Evolutionary conservation across 1,140 invertebrate species (phyloP).

Genomic region (Ptiloglossa arizonensis): DNA sequence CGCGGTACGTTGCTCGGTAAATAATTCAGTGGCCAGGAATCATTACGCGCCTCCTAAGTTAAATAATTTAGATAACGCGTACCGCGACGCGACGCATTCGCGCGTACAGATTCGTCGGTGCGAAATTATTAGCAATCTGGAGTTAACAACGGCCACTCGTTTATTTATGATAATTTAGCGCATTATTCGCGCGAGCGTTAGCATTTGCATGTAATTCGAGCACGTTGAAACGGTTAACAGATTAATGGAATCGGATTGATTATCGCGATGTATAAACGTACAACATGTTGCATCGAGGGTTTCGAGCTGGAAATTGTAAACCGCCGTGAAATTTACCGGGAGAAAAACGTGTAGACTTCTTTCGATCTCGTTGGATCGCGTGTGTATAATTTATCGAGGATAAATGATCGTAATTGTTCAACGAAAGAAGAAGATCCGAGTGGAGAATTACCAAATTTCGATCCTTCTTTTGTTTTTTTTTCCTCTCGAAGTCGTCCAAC

Average conservation of each 20-base stretch:
- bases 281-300: neutral
- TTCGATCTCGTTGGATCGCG: too few species aligned
- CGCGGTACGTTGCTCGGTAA: too few species aligned
- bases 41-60: neutral
- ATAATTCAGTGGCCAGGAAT: too few species aligned
- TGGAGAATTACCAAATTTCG: slow-evolving; percentile 24
- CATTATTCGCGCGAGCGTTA: slow-evolving; percentile 29
- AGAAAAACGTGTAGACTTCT: neutral
- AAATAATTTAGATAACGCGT: neutral
- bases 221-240: slow-evolving; percentile 20
- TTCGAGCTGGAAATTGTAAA: neutral
- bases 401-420: too few species aligned
- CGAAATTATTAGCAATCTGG: slow-evolving; percentile 16
- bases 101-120: neutral
- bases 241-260: slow-evolving; percentile 33
- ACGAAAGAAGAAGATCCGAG: slow-evolving; percentile 8
- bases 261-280: slow-evolving; percentile 19
- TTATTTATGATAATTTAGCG: slow-evolving; percentile 46
- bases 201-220: slow-evolving; percentile 24
- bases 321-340: neutral
- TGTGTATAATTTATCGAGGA: too few species aligned
- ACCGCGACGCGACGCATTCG: neutral
- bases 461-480: slow-evolving; percentile 64
- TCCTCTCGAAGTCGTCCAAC: slow-evolving; percentile 64
- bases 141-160: slow-evolving; percentile 23